Percentiles rank a stretch among this genome's conserved stretches.
These are phyloP conservation scores for Brachypodius melanocephalos DNA, from an alignment of 2,113 vertebrate species.

Conservation along the genomic window DNA sequence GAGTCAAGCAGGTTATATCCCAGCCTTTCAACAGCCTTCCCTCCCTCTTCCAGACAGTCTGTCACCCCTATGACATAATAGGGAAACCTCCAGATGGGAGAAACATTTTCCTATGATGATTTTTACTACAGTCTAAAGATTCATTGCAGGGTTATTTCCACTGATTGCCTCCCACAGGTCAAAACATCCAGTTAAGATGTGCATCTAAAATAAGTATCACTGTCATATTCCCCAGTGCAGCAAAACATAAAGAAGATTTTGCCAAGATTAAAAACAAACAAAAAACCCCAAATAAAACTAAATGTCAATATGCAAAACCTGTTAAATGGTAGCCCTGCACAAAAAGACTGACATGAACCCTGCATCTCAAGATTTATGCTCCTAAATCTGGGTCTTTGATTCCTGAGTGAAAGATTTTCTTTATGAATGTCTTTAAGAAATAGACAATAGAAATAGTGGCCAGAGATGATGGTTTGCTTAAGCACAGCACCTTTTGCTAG, in stretches of 20 bases:
- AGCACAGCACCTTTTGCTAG: background rate
- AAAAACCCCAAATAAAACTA: background rate
- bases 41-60: constrained; percentile 14
- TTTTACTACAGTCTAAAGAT: background rate
- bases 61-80: background rate
- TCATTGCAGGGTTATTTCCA: background rate
- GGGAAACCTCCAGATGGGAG: constrained; percentile 12
- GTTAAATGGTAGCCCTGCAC: background rate
- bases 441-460: background rate
- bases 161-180: background rate
- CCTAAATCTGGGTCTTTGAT: background rate
- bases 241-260: background rate
- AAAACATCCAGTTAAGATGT: background rate
- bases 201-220: background rate
- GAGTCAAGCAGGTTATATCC: background rate
- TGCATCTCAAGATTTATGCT: background rate
- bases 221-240: background rate
- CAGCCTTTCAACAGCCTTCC: constrained; percentile 5
- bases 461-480: background rate
- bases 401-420: background rate
- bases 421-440: background rate
- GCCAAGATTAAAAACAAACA: background rate
- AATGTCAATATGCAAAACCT: background rate
- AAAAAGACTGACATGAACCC: background rate
- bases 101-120: background rate